These are phyloP conservation scores for Cyclina sinensis DNA, from an alignment of 1,140 invertebrate species.

Conservation along the genomic window DNA sequence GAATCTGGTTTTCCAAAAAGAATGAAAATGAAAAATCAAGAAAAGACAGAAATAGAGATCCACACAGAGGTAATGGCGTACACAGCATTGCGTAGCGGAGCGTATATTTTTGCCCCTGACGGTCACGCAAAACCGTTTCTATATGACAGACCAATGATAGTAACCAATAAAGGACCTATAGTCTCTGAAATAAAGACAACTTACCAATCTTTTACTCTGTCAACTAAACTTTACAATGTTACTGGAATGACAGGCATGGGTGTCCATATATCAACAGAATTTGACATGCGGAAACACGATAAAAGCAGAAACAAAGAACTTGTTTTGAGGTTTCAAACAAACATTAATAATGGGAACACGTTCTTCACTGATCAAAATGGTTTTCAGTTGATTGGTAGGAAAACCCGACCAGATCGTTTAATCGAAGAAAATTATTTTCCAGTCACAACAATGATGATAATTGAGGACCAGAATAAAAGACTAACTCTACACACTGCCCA, in stretches of 20 bases:
- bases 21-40: constrained; percentile 15
- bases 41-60: constrained; percentile 80
- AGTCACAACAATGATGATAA: constrained; percentile 93
- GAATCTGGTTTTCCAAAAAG: constrained; percentile 26
- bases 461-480: constrained; percentile 91
- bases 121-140: constrained; percentile 80
- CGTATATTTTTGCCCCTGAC: constrained; percentile 59
- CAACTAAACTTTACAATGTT: constrained; percentile 47
- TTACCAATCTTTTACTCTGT: constrained; percentile 75
- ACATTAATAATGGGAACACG: constrained; percentile 88
- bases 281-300: constrained; percentile 33
- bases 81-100: constrained; percentile 43
- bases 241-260: constrained; percentile 83
- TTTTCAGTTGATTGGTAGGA: constrained; percentile 90
- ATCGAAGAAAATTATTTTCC: constrained; percentile 97
- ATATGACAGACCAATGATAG: background rate
- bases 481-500: constrained; percentile 94
- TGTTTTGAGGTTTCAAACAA: constrained; percentile 94
- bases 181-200: constrained; percentile 93
- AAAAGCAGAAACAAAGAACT: constrained; percentile 85
- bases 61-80: constrained; percentile 34
- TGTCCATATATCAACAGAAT: constrained; percentile 91
- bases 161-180: constrained; percentile 82
- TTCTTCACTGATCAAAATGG: constrained; percentile 98
- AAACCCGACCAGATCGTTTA: constrained; percentile 89